Conservation (phyloP, 2,113 vertebrate genomes). For the Misgurnus mizolepis region DNA sequence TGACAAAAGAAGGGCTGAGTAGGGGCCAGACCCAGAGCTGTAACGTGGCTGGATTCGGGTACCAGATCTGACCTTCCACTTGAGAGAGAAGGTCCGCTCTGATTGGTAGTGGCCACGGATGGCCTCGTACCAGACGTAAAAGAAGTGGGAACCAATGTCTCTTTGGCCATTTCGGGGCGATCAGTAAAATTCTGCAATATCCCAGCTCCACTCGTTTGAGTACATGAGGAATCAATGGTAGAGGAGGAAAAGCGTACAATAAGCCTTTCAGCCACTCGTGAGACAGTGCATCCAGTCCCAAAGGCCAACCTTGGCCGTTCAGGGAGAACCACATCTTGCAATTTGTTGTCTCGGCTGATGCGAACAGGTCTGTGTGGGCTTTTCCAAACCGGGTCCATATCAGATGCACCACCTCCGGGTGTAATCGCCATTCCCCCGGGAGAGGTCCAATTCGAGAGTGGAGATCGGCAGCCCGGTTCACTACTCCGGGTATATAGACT, state of each 20-base stretch:
- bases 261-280: neutral
- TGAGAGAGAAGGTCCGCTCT: too few relatives aligned
- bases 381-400: neutral
- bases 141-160: too few relatives aligned
- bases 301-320: neutral
- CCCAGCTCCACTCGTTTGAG: too few relatives aligned
- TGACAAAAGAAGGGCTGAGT: too few relatives aligned
- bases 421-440: neutral
- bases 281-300: neutral
- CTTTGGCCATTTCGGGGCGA: too few relatives aligned
- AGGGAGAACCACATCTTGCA: neutral
- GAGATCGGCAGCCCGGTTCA: neutral
- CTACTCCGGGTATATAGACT: neutral
- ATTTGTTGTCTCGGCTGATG: neutral
- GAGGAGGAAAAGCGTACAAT: neutral
- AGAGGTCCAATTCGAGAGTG: neutral
- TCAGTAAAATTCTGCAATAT: neutral
- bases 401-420: too few relatives aligned
- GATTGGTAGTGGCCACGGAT: too few relatives aligned
- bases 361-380: neutral
- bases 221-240: neutral
- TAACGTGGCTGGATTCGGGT: too few relatives aligned
- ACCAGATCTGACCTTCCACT: too few relatives aligned
- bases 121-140: too few relatives aligned
- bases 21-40: too few relatives aligned